Evolutionary conservation across 2,113 vertebrate genomes (phyloP).

Genomic region (Pantherophis guttatus): DNA sequence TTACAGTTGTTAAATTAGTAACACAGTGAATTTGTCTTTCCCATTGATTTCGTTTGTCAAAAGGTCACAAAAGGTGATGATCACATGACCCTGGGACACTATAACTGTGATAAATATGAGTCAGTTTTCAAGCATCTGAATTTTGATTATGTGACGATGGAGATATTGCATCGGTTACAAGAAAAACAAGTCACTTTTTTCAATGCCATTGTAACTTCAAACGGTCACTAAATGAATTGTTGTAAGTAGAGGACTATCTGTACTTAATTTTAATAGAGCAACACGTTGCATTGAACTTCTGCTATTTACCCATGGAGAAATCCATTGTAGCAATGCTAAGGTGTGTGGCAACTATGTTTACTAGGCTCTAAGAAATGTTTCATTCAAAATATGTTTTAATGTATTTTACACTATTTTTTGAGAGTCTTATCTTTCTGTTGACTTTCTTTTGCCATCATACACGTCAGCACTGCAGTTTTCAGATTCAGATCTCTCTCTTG

Average conservation of each 20-base stretch:
- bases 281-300: background rate
- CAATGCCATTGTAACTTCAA: background rate
- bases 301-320: background rate
- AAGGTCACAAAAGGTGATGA: no score
- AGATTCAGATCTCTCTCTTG: background rate
- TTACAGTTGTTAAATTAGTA: no score
- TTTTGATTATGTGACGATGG: background rate
- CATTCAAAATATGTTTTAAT: background rate
- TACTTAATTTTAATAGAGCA: background rate
- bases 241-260: background rate
- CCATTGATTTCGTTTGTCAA: no score
- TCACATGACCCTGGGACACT: no score
- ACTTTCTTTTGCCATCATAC: background rate
- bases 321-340: background rate
- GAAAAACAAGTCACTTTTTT: background rate
- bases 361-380: background rate
- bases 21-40: background rate
- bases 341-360: background rate
- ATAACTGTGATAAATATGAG: no score
- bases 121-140: background rate
- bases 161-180: background rate
- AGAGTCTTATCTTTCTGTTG: background rate
- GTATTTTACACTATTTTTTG: background rate
- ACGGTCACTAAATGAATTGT: background rate
- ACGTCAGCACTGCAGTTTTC: background rate